A percentile compares a stretch with the other conserved stretches of the same genome.
Evolutionary conservation across 2,797 vertebrate genomes (phyloP).

Genomic region (Enoplosus armatus): DNA sequence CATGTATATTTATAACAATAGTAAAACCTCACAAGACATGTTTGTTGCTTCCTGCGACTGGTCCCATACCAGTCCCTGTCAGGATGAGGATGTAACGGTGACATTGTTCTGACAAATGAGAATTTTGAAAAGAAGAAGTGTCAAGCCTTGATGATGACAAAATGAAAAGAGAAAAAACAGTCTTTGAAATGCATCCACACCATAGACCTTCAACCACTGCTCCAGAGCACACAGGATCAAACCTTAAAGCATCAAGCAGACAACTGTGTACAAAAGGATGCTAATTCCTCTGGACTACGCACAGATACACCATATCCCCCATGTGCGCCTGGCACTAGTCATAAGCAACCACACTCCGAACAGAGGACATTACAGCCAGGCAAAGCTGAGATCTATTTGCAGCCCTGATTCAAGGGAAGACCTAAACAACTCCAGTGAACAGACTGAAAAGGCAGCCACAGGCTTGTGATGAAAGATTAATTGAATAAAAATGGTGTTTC

Average conservation of each 20-base stretch:
- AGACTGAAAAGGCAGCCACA: conserved; percentile 58
- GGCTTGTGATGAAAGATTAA: conserved; percentile 78
- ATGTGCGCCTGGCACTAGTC: conserved; percentile 47
- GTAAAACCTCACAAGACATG: background rate
- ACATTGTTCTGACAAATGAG: background rate
- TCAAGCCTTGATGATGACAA: conserved; percentile 16
- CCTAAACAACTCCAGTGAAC: conserved; percentile 59
- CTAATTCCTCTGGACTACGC: conserved; percentile 61
- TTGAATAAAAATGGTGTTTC: conserved; percentile 71
- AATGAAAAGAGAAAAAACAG: background rate
- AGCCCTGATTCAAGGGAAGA: conserved; percentile 49
- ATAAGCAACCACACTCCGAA: conserved; percentile 41
- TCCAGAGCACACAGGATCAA: conserved; percentile 42
- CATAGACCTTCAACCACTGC: background rate
- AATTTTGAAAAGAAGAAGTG: too few relatives aligned
- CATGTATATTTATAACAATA: background rate
- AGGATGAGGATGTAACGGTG: background rate
- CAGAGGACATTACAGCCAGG: conserved; percentile 47
- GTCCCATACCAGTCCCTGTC: background rate
- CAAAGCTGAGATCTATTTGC: conserved; percentile 54
- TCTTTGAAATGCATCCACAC: conserved; percentile 30
- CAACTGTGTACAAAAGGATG: conserved; percentile 60
- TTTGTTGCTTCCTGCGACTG: background rate
- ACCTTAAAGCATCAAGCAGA: conserved; percentile 56
- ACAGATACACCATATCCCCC: conserved; percentile 42